phyloP scores from a whole-genome alignment of 2,888 invertebrate genomes.

The Trypoxylon attenuatum region DNA sequence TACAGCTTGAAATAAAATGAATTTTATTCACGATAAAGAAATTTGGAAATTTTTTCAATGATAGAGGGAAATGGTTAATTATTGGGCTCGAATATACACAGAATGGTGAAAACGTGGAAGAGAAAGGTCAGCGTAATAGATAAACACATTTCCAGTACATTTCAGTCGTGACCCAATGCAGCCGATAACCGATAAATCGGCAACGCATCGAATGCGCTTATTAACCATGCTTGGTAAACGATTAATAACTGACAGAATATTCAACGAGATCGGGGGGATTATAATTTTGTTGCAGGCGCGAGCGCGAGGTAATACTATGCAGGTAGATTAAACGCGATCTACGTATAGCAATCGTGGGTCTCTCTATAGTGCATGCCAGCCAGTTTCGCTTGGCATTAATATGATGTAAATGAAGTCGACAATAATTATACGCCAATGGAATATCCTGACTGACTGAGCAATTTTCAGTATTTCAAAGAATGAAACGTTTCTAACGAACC shows the following conservation, averaged over 20 bases:
- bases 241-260: constrained; percentile 48
- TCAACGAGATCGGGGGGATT: constrained; percentile 39
- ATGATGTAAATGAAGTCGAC: constrained; percentile 52
- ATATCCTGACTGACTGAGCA: background rate
- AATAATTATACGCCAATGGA: constrained; percentile 36
- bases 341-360: constrained; percentile 49
- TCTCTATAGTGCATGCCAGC: constrained; percentile 37
- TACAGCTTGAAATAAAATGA: no score
- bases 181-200: constrained; percentile 18
- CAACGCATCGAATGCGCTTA: constrained; percentile 20
- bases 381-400: constrained; percentile 44
- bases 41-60: no score
- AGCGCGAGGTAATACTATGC: constrained; percentile 36
- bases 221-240: constrained; percentile 42
- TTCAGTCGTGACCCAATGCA: background rate
- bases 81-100: no score
- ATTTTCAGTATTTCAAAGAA: background rate
- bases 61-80: no score
- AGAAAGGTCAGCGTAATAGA: no score
- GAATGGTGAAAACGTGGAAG: no score
- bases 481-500: background rate
- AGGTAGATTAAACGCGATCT: constrained; percentile 49
- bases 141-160: background rate
- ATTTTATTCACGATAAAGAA: no score
- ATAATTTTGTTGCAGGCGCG: constrained; percentile 50